Evolutionary conservation across 1,140 invertebrate species (phyloP).

Genomic region (Elymnias hypermnestra): DNA sequence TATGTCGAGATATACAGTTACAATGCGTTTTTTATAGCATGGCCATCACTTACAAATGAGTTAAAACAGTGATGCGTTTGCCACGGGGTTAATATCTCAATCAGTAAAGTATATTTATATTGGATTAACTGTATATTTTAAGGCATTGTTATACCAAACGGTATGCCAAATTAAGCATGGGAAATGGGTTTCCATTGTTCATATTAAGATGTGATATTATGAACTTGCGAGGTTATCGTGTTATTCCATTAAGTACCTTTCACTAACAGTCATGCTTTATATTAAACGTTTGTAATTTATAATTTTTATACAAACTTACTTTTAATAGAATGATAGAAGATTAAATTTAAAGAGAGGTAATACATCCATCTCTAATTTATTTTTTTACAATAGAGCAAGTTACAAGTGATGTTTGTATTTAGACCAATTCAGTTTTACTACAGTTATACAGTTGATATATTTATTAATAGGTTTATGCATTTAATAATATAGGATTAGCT

Average conservation of each 20-base stretch:
- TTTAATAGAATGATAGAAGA: no score
- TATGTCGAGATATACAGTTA: neutral
- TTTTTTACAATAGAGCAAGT: no score
- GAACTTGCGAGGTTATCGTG: slow-evolving; percentile 31
- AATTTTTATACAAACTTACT: no score
- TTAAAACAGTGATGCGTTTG: neutral
- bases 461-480: no score
- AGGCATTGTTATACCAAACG: slow-evolving; percentile 50
- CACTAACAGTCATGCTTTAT: no score
- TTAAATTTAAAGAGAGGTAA: no score
- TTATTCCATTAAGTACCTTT: slow-evolving; percentile 8
- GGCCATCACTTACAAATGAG: neutral
- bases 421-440: no score
- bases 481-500: no score
- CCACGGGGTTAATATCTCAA: neutral
- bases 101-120: slow-evolving; percentile 51
- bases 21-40: neutral
- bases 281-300: no score
- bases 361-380: no score
- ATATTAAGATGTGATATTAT: slow-evolving; percentile 36
- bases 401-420: no score
- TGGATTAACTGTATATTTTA: slow-evolving; percentile 56
- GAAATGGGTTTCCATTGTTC: slow-evolving; percentile 62
- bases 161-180: slow-evolving; percentile 66
- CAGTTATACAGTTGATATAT: no score